Evolutionary conservation across 2,113 vertebrate genomes (phyloP), one percentile per base, ranked within the genome.

Genomic region (Psammodynastes pulverulentus): DNA sequence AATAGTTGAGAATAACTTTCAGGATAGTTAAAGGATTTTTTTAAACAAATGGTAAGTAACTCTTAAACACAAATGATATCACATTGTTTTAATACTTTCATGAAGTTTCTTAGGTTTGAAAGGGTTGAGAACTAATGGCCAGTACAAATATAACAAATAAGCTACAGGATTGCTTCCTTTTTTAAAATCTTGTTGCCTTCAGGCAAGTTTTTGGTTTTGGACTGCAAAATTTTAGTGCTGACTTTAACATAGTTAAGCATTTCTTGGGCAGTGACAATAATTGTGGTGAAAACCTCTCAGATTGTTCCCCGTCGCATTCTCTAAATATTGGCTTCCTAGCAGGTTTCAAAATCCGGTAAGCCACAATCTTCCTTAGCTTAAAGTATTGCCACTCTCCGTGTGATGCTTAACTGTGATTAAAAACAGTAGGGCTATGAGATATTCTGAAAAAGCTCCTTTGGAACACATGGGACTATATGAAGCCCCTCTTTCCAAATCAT

Each of bases 11-110:
- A 87, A 95, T 95, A 94, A 92, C 94, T 95, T 84, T 97, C 94
- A 96, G 89, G 94, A 90, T 90, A 62, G 94, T 92, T 95, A 94
- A 88, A 96, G 95, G 94, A 92, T 96, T 92, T 96, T 96, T 93
- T 94, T 86, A 62, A 96, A 88, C 92, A 92, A 95, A 96, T 96
- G 97, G 97, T 98, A 97, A 98, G 97, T 98, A 98, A 98, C 94
- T 97, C 92, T 95, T 97, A 97, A 97, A 96, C 95, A 96, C 96
- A 97, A 96, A 95, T 91, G 26, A 62, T 21, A 85, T 96, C 96
- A 97, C 94, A 96, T 96, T 97, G 96, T 96, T 96, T 96, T 97
- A 46, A 46, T 88, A 94, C 94, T 96, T 79, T 97, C 96, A 29
- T 91, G 97, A 97, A 93, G 96, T 95, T 92, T 84, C 67, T 85